Conservation (phyloP, 2,797 vertebrate genomes). For the Morus bassanus region DNA sequence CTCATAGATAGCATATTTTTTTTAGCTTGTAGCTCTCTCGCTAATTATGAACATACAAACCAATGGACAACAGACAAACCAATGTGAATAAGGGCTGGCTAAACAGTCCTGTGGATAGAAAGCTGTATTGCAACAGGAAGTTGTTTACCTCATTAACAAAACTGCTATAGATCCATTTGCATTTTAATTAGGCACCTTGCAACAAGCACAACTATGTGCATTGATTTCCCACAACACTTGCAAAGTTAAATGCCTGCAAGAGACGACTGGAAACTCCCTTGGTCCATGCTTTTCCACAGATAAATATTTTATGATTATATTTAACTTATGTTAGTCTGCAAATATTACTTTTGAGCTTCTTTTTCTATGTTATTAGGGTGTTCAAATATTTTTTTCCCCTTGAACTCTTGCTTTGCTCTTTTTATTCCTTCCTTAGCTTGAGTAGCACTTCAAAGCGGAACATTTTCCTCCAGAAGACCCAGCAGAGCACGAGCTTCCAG, state of each 20-base stretch:
- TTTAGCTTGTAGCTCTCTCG: not conserved
- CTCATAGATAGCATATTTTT: not conserved
- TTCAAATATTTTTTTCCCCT: not conserved
- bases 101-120: not conserved
- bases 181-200: not conserved
- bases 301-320: not conserved
- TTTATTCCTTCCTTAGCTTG: not conserved
- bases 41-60: not conserved
- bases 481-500: not conserved
- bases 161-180: not conserved
- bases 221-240: not conserved
- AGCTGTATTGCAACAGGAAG: not conserved
- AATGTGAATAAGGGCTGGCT: not conserved
- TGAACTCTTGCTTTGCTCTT: not conserved
- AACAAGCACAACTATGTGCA: not conserved
- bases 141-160: not conserved
- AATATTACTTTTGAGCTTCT: not conserved
- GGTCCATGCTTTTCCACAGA: not conserved
- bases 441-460: not conserved
- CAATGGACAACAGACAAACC: not conserved
- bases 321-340: not conserved
- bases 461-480: not conserved
- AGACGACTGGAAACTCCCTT: not conserved
- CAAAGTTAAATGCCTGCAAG: not conserved
- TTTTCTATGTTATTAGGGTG: not conserved